Evolutionary conservation across 1,140 invertebrate species (phyloP), one percentile per base, ranked within the genome.

Genomic region (Calosoma granatense): DNA sequence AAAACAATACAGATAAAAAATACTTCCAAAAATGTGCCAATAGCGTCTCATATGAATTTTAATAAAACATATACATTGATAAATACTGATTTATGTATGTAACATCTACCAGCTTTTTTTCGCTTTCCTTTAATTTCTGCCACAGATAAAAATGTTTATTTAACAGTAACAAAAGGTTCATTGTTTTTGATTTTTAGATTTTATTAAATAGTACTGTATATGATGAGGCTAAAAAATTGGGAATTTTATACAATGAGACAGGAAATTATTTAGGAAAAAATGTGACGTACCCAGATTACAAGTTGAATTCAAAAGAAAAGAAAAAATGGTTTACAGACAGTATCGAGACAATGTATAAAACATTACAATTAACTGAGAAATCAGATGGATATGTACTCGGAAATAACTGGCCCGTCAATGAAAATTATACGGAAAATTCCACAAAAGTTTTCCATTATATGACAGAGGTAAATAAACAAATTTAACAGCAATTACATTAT

Each of bases 331-430:
- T 68, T 12, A 60, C 61, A 1, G 41, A 20, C 9, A 53, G n/a
- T n/a, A n/a, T n/a, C n/a, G n/a, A n/a, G n/a, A n/a, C n/a, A n/a
- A n/a, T n/a, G n/a, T n/a, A n/a, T n/a, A n/a, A n/a, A n/a, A n/a
- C n/a, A n/a, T n/a, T n/a, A n/a, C n/a, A n/a, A n/a, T n/a, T n/a
- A n/a, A n/a, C n/a, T n/a, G n/a, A n/a, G n/a, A 53, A 36, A 14
- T n/a, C 52, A 52, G 56, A 60, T 54, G 66, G 67, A 6, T 66
- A 68, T 59, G 39, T 68, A 19, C 60, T 72, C 36, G 65, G 51
- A 20, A 64, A 68, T 22, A 72, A 70, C 56, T 72, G 68, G 68
- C 69, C 69, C 0, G 57, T 59, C 51, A 63, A 68, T 30, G 63
- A 65, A n/a, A 61, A 54, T 51, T 65, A 61, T 51, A 12, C 30